Base-by-base conservation (phyloP, 2,113 vertebrate species). In the Oncorhynchus clarkii region DNA sequence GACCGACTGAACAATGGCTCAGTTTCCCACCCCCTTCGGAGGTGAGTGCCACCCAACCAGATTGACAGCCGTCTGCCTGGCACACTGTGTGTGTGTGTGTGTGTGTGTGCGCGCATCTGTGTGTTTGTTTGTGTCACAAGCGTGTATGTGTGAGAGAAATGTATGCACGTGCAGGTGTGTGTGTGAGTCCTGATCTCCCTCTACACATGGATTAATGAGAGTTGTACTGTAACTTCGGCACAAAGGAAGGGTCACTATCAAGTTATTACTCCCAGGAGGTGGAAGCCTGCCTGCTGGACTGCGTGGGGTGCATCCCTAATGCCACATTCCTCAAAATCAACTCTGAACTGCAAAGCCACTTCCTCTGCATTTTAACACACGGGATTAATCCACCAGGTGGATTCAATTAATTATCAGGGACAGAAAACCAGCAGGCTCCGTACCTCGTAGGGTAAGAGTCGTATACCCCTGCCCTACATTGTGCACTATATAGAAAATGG, bases 21-120 rank as follows among this genome's bases (percentile, higher is more conserved):
- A 99, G 93, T 99, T 99, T 95, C 94, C 96, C 87, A 92, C 96
- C 87, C 88, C 96, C 91, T 99, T 97, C 92, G 94, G 95, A 92
- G 97, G 98, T 99, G 90, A 96, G 96, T 88, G n/a, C 45, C 51
- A 45, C 39, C 39, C 39, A 45, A 45, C 39, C 9, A 45, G 9
- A 45, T 45, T 45, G 39, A 45, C 39, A 54, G 51, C 22, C 26
- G 49, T 60, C 5, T 24, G 60, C 2, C 39, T 64, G 64, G n/a
- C n/a, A 11, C n/a, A 27, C n/a, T 13, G 57, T 73, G 7, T 83
- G 5, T 79, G 49, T 48, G 60, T 24, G 13, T 80, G 59, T 78
- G 7, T 83, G 5, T 79, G 49, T 29, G 60, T 20, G 13, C 77
- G 59, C 74, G n/a, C 62, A 3, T 83, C 5, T 79, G 31, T n/a